Percentiles rank a stretch among this genome's conserved stretches.
Conservation (phyloP, 2,888 invertebrate species). For the Mystacides longicornis region DNA sequence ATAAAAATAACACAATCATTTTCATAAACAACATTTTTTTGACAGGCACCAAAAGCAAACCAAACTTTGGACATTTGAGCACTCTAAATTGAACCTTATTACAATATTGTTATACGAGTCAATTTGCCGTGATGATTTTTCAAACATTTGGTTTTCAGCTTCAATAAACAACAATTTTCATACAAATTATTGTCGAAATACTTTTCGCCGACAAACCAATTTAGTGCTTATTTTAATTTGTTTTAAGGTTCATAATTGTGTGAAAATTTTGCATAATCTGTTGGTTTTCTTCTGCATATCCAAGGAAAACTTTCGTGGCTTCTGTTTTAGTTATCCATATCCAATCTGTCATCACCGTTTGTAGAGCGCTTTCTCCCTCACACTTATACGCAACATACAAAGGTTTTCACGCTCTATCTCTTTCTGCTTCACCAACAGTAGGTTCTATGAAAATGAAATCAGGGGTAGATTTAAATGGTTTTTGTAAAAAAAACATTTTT, state of each 20-base stretch:
- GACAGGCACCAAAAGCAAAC: too few species aligned
- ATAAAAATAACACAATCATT: too few species aligned
- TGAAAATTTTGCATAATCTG: not conserved
- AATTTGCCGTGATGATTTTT: not conserved
- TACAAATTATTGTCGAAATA: not conserved
- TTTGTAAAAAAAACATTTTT: not conserved
- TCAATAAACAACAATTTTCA: not conserved
- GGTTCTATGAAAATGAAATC: not conserved
- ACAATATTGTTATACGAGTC: not conserved
- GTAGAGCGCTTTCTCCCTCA: not conserved
- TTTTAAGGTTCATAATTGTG: not conserved
- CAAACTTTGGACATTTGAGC: too few species aligned
- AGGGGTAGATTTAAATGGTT: not conserved
- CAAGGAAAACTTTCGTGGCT: constrained; percentile 10
- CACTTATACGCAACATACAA: not conserved
- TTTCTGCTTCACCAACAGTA: constrained; percentile 1
- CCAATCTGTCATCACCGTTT: constrained; percentile 17
- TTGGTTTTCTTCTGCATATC: not conserved
- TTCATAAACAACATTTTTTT: too few species aligned
- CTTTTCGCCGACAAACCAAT: not conserved
- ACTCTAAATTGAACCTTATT: not conserved
- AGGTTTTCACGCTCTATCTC: not conserved
- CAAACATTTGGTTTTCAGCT: constrained; percentile 1
- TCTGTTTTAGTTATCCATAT: constrained; percentile 16
- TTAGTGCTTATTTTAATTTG: not conserved